Evolutionary conservation across 1,140 invertebrate genomes (phyloP), one percentile per base, ranked within the genome.

Genomic region (Zaprionus tsacasi): DNA sequence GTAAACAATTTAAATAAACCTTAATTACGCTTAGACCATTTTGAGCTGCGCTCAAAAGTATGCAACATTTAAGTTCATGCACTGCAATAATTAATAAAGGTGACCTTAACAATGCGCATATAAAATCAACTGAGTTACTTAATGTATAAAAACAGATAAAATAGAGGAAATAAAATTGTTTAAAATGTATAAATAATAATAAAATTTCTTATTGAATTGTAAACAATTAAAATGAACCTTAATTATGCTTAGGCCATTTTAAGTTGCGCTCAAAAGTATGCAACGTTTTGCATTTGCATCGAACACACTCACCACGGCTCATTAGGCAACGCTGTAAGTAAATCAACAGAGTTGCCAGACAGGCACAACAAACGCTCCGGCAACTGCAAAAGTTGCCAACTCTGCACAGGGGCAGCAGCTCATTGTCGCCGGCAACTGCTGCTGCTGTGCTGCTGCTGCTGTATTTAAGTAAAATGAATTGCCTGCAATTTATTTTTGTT

Each of bases 401-500:
- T 68, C 54, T 54, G 67, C 70, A 82, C 6, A n/a, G 40, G n/a
- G 35, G 27, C 27, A 30, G 27, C 40, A 70, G 43, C 55, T 76
- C 60, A 76, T 76, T 76, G 58, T 60, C 43, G 60, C 40, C 27
- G 57, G 70, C 13, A 43, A 54, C 12, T 57, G 30, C n/a, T 30
- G 43, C 15, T 21, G 30, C 55, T 69, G 64, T 79, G 58, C 33
- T 82, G 79, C 30, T 69, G n/a, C 30, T 68, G 56, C 57, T 72
- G 83, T 77, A 88, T 78, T 88, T 87, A 87, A 87, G 83, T 89
- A 87, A 87, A 87, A 87, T 87, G 83, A 87, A 87, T 87, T 87
- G 83, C 83, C 82, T 88, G 83, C 77, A 71, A 88, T 87, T 87
- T 88, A 87, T 87, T 87, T 88, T 83, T 82, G 83, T 87, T 87